These are phyloP conservation scores for Chelonus insularis DNA, from an alignment of 1,140 invertebrate genomes.

Conservation along the genomic window DNA sequence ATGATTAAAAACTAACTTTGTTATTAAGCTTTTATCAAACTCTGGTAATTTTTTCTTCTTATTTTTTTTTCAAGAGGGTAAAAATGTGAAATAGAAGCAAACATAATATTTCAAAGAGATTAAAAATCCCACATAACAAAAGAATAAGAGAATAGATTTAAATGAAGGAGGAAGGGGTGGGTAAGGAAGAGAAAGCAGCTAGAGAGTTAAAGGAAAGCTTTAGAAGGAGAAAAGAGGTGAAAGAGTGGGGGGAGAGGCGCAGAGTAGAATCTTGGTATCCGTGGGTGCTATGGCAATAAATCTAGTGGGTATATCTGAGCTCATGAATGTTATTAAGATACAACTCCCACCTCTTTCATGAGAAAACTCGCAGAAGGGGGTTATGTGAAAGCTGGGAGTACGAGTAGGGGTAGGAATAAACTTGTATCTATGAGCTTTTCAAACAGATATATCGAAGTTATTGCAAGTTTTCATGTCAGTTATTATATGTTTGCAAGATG, in stretches of 20 bases:
- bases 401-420: background rate
- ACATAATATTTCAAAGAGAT: constrained; percentile 1
- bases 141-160: constrained; percentile 16
- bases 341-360: constrained; percentile 47
- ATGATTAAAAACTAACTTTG: too few relatives aligned
- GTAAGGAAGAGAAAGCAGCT: background rate
- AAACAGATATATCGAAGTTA: background rate
- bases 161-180: background rate
- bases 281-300: constrained; percentile 56
- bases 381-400: background rate
- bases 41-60: too few relatives aligned
- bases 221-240: constrained; percentile 28
- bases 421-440: constrained; percentile 2
- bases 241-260: constrained; percentile 30
- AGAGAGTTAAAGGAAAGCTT: constrained; percentile 32
- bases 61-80: too few relatives aligned
- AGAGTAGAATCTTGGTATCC: constrained; percentile 49
- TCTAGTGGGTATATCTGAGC: constrained; percentile 60
- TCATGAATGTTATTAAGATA: constrained; percentile 64
- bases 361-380: constrained; percentile 14
- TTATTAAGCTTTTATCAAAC: too few relatives aligned
- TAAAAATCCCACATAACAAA: constrained; percentile 16
- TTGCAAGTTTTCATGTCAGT: constrained; percentile 9
- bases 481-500: background rate
- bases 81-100: background rate